A percentile compares a stretch with the other conserved stretches of the same genome.
Evolutionary conservation across 2,888 invertebrate genomes (phyloP).

Genomic region (Chesias legatella): DNA sequence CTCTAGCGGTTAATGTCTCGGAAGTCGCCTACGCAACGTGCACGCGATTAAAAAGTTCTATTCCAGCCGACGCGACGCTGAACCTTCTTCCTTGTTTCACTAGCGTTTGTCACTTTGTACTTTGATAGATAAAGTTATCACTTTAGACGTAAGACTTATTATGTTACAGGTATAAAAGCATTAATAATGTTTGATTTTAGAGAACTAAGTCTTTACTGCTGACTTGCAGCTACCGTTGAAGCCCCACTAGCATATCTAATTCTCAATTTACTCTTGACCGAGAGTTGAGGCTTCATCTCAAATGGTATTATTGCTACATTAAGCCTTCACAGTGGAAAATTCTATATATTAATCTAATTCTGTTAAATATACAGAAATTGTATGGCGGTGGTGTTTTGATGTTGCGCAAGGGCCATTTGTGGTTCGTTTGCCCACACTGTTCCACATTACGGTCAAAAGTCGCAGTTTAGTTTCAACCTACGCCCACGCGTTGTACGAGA

Average conservation of each 20-base stretch:
- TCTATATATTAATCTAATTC: slow-evolving; percentile 15
- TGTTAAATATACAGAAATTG: slow-evolving; percentile 19
- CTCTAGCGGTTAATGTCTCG: slow-evolving; percentile 44
- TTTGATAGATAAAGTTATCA: slow-evolving; percentile 18
- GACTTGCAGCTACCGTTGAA: slow-evolving; percentile 20
- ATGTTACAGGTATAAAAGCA: slow-evolving; percentile 3
- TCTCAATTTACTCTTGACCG: slow-evolving; percentile 30
- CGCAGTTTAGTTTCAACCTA: slow-evolving; percentile 30
- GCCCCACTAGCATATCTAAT: slow-evolving; percentile 27
- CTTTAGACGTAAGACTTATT: slow-evolving; percentile 8
- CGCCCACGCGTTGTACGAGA: slow-evolving; percentile 28
- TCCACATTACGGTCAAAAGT: slow-evolving; percentile 44
- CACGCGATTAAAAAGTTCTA: slow-evolving; percentile 48
- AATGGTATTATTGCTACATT: slow-evolving; percentile 26
- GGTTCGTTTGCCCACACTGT: slow-evolving; percentile 35
- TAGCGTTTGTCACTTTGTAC: slow-evolving; percentile 23
- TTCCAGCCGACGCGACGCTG: slow-evolving; percentile 23
- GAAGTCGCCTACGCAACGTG: slow-evolving; percentile 59
- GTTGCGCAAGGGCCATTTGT: slow-evolving; percentile 36
- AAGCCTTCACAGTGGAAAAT: slow-evolving; percentile 20
- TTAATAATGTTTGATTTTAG: slow-evolving; percentile 6
- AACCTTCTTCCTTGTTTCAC: slow-evolving; percentile 21
- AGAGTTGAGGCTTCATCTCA: slow-evolving; percentile 27
- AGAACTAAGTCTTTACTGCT: slow-evolving; percentile 11
- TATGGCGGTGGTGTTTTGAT: slow-evolving; percentile 20